Conservation (phyloP, 2,113 vertebrate species). For the Grus americana region DNA sequence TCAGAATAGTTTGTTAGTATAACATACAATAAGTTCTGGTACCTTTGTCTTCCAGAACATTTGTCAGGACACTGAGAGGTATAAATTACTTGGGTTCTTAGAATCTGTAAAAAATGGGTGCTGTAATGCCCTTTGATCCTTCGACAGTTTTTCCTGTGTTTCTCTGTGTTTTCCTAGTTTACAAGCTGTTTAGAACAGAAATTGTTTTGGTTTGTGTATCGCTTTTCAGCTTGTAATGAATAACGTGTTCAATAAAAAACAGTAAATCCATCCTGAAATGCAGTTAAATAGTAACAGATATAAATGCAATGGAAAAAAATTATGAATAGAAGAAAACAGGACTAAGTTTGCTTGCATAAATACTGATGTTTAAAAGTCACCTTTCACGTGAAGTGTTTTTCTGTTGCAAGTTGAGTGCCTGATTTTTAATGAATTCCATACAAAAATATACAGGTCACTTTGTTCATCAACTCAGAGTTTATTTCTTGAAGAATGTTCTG, state of each 20-base stretch:
- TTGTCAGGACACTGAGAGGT: neutral
- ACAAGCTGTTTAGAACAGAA: neutral
- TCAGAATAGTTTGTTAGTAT: neutral
- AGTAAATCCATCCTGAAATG: neutral
- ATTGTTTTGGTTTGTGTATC: neutral
- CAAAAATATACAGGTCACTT: neutral
- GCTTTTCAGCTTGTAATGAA: neutral
- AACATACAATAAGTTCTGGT: neutral
- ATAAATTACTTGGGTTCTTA: neutral
- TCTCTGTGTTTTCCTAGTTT: neutral
- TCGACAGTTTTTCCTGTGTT: neutral
- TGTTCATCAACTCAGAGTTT: neutral
- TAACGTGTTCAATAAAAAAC: neutral
- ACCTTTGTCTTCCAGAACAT: neutral
- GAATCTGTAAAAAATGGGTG: neutral
- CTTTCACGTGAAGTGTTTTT: neutral
- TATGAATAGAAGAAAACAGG: neutral
- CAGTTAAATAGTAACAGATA: neutral
- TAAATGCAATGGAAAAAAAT: neutral
- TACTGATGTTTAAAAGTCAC: neutral
- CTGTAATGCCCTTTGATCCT: neutral
- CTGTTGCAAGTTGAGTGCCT: neutral
- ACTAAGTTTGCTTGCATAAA: neutral
- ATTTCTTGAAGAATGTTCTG: neutral
- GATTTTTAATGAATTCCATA: neutral